Evolutionary conservation across 2,113 vertebrate genomes (phyloP).

Genomic region (Xiphophorus maculatus): DNA sequence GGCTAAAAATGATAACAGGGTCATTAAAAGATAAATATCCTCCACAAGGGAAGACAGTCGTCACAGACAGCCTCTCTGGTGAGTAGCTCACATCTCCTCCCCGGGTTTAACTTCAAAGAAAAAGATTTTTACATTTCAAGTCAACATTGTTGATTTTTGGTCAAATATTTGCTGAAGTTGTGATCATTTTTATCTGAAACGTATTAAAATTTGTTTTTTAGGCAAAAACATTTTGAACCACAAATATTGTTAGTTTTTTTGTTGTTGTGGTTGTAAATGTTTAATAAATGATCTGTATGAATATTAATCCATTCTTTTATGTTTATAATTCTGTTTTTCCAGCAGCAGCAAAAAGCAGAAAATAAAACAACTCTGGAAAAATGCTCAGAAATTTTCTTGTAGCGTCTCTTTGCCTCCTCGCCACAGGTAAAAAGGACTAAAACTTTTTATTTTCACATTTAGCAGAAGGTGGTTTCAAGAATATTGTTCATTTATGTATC

Average conservation of each 20-base stretch:
- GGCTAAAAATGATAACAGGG: conserved; percentile 25
- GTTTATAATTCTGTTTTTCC: not conserved
- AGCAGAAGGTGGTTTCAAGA: not conserved
- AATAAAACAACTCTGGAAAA: too few relatives aligned
- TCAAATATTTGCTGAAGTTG: not conserved
- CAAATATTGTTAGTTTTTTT: not conserved
- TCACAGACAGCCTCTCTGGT: conserved; percentile 36
- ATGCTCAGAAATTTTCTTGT: not conserved
- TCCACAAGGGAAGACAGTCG: not conserved
- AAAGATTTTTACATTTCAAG: not conserved
- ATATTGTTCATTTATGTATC: too few relatives aligned
- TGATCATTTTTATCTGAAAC: too few relatives aligned
- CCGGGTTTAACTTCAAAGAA: not conserved
- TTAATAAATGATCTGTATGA: not conserved
- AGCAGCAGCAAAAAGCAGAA: not conserved
- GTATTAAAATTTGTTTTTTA: too few relatives aligned
- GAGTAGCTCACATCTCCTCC: conserved; percentile 2
- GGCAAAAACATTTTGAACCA: too few relatives aligned
- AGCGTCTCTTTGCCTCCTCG: not conserved
- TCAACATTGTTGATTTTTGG: not conserved
- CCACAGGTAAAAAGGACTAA: not conserved
- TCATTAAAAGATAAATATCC: conserved; percentile 34
- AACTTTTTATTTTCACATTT: not conserved
- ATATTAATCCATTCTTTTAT: not conserved
- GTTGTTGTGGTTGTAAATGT: not conserved